Base-by-base conservation (phyloP, 2,888 invertebrate genomes). In the Pheosia tremula region DNA sequence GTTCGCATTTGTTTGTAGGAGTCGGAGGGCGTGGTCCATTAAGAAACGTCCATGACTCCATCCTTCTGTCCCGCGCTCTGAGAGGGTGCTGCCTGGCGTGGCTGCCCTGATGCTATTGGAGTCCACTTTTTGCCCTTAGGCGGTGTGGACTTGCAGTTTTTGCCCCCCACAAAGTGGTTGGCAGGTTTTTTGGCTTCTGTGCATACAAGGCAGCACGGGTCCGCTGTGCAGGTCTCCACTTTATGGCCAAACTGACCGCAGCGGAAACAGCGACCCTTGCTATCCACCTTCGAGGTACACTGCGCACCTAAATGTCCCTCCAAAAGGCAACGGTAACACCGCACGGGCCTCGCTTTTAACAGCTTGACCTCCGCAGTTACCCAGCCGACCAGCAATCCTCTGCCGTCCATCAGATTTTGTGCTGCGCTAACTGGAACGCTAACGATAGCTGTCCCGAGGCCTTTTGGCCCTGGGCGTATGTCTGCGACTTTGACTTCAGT, bases 1-100 rank as follows among this genome's bases (percentile, higher is more conserved):
- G 45, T 60, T 62, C 45, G 62, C 13, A 36, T 66, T 66, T 24
- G 53, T 56, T 56, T 65, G 65, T 8, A 65, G 53, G 9, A 62
- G 5, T 8, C 9, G 3, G 9, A n/a, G 37, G 45, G n/a, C n/a
- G n/a, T n/a, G n/a, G n/a, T n/a, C n/a, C n/a, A n/a, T n/a, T n/a
- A n/a, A n/a, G n/a, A n/a, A n/a, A n/a, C n/a, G n/a, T n/a, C n/a
- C n/a, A n/a, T n/a, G n/a, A n/a, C n/a, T n/a, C n/a, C n/a, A n/a
- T n/a, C n/a, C n/a, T n/a, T n/a, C n/a, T n/a, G n/a, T n/a, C n/a
- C n/a, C n/a, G n/a, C n/a, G n/a, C n/a, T n/a, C n/a, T n/a, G n/a
- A n/a, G n/a, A n/a, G n/a, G n/a, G n/a, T n/a, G n/a, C n/a, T n/a
- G n/a, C n/a, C n/a, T n/a, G n/a, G n/a, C n/a, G n/a, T n/a, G n/a